A percentile compares a stretch with the other conserved stretches of the same genome.
phyloP scores from a whole-genome alignment of 2,888 invertebrate species.

The Actias luna region DNA sequence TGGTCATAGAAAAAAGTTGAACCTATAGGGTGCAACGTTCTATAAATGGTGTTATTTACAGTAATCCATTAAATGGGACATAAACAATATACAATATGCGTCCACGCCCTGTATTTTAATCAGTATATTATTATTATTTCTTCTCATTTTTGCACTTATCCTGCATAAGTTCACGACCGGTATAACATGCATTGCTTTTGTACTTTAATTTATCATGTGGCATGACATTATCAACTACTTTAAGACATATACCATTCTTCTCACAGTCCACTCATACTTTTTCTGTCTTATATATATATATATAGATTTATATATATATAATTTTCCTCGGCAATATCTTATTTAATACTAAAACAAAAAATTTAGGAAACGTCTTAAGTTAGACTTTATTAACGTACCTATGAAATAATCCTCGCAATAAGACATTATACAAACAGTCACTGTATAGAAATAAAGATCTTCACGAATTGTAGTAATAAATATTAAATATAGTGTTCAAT shows the following conservation, averaged over 20 bases:
- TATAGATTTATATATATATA: too few species aligned
- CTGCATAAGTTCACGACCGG: too few species aligned
- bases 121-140: too few species aligned
- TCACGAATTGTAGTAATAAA: not conserved
- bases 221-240: too few species aligned
- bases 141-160: too few species aligned
- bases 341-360: not conserved
- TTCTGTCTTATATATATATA: too few species aligned
- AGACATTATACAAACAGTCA: conserved; percentile 5
- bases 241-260: too few species aligned
- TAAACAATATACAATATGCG: not conserved
- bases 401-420: conserved; percentile 17
- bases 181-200: too few species aligned
- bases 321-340: not conserved
- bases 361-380: not conserved
- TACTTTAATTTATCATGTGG: too few species aligned
- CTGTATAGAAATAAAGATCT: not conserved
- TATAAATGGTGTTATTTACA: conserved; percentile 1
- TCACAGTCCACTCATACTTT: too few species aligned
- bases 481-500: not conserved
- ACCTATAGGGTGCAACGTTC: not conserved
- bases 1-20: not conserved
- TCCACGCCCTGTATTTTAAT: too few species aligned
- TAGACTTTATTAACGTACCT: not conserved
- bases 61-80: not conserved